A percentile compares a stretch with the other conserved stretches of the same genome.
These are phyloP conservation scores for Watsonalla binaria DNA, from an alignment of 2,888 invertebrate species.

Conservation along the genomic window DNA sequence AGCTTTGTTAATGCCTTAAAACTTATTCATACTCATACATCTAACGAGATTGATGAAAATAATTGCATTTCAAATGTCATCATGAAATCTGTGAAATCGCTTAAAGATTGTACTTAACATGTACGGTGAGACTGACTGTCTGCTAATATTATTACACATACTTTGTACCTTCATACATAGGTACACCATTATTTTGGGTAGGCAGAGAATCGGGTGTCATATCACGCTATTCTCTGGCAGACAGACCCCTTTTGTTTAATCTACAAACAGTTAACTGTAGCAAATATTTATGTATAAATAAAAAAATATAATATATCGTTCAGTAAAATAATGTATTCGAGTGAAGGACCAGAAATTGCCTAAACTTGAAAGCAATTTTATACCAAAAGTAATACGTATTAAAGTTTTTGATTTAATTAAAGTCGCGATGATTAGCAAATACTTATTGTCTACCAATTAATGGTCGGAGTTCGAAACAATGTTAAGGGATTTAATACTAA, in stretches of 20 bases:
- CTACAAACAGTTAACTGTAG: too few species aligned
- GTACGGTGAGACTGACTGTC: conserved; percentile 29
- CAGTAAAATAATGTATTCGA: background rate
- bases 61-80: conserved; percentile 52
- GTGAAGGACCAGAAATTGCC: background rate
- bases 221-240: too few species aligned
- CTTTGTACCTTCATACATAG: too few species aligned
- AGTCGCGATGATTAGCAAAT: conserved; percentile 6
- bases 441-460: background rate
- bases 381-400: too few species aligned
- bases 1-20: background rate
- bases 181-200: too few species aligned
- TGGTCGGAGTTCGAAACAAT: background rate
- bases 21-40: conserved; percentile 7
- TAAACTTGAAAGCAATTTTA: too few species aligned
- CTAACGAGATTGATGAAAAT: conserved; percentile 63
- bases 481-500: background rate
- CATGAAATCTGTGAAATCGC: conserved; percentile 20
- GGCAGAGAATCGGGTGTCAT: too few species aligned
- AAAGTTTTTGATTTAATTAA: too few species aligned
- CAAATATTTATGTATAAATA: conserved; percentile 8
- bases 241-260: too few species aligned
- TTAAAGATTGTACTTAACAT: conserved; percentile 53
- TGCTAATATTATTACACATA: background rate
- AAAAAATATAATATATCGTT: conserved; percentile 2